These are phyloP conservation scores for Phoeniculus purpureus DNA, from an alignment of 2,797 vertebrate species.

Conservation along the genomic window DNA sequence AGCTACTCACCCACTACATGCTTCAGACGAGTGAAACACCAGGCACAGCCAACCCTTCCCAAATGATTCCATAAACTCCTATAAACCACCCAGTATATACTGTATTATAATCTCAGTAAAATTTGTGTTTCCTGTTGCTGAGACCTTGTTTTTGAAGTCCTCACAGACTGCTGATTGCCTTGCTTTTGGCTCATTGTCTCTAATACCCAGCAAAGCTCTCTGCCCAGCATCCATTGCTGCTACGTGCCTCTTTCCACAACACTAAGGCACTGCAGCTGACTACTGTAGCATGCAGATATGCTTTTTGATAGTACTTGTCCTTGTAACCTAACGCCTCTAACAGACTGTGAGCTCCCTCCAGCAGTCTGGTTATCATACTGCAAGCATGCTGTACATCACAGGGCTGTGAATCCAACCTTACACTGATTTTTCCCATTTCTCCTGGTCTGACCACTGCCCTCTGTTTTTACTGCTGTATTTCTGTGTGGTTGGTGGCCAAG, in stretches of 20 bases:
- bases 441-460: neutral
- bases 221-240: neutral
- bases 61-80: too few species aligned
- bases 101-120: neutral
- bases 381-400: neutral
- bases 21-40: rapidly evolving
- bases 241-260: neutral
- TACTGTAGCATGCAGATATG: neutral
- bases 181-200: neutral
- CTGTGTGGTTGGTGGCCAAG: neutral
- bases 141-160: neutral
- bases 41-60: too few species aligned
- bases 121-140: neutral
- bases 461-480: neutral
- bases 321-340: neutral
- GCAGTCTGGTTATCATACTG: neutral
- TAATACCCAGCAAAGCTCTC: neutral
- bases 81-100: neutral
- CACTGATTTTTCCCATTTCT: neutral
- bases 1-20: neutral
- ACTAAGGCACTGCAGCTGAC: neutral
- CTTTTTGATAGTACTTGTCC: neutral
- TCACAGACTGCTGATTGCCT: neutral
- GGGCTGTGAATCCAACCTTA: neutral
- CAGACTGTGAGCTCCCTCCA: constrained; percentile 51